phyloP scores from a whole-genome alignment of 2,888 invertebrate species.

The Zaprionus bogoriensis region DNA sequence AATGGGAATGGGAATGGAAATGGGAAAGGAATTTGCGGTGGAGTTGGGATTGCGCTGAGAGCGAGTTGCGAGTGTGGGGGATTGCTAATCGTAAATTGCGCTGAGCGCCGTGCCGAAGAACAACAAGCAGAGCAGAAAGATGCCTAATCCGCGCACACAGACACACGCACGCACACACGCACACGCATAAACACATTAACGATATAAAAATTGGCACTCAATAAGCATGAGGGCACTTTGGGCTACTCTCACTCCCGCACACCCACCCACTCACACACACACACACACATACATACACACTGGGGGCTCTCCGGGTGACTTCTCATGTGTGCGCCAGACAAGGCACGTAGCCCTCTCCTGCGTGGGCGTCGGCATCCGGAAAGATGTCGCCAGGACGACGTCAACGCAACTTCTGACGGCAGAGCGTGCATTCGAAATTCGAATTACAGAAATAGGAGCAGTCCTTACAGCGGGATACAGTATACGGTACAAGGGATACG shows the following conservation, averaged over 20 bases:
- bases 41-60: background rate
- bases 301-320: background rate
- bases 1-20: background rate
- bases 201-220: constrained; percentile 74
- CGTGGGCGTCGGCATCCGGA: constrained; percentile 13
- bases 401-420: constrained; percentile 18
- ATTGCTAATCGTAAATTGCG: constrained; percentile 65
- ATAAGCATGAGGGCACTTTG: constrained; percentile 63
- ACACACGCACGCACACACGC: constrained; percentile 4
- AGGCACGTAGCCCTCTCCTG: constrained; percentile 32
- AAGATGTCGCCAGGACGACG: constrained; percentile 24
- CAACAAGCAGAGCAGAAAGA: constrained; percentile 20
- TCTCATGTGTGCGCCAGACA: constrained; percentile 6
- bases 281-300: background rate
- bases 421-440: constrained; percentile 55
- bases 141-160: constrained; percentile 41
- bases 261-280: constrained; percentile 1
- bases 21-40: too few species aligned
- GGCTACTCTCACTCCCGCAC: too few species aligned
- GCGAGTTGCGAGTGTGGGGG: background rate
- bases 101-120: constrained; percentile 29
- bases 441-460: constrained; percentile 48
- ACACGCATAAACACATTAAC: constrained; percentile 44
- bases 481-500: background rate
- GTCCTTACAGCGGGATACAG: background rate